Base-by-base conservation (phyloP, 2,888 invertebrate genomes). In the Sphecodes monilicornis region DNA sequence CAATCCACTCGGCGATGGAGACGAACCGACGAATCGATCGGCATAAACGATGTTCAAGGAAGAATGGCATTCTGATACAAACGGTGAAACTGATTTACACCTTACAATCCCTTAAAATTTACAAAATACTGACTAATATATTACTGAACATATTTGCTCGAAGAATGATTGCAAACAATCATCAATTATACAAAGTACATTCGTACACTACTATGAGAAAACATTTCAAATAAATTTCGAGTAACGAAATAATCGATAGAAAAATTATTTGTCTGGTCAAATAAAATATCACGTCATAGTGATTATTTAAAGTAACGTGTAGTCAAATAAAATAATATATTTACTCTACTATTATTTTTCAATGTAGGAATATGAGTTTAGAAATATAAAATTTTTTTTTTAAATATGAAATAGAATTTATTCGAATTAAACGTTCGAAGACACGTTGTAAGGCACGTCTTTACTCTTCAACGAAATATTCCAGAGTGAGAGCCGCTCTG, bases 21-120 rank as follows among this genome's bases (percentile, higher is more conserved):
- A 85, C 80, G 78, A 86, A 80, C 73, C 36, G 72, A 80, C 73
- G 69, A 86, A 88, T 86, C 88, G 82, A 82, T 85, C 68, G 71
- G 71, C 78, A 78, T 80, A 79, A 82, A 66, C 75, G 80, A 82
- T 78, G 78, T 86, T 86, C 77, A 76, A 77, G 32, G 36, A 46
- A 39, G 46, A 54, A 78, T 54, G 43, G 32, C 36, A 80, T 69
- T 66, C 72, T 39, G 32, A 43, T 26, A 57, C 76, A 32, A 39
- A 22, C 70, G 26, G 26, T 54, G 13, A 85, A 64, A 84, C 84
- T 84, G 69, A 76, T 73, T 84, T 68, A 71, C 80, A 76, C 64
- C 54, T 46, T 39, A 43, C 64, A 50, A 3, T 26, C 46, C 41
- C 43, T 18, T 18, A 26, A 10, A 22, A 50, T 50, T n/a, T 16